A percentile compares a stretch with the other conserved stretches of the same genome.
These are phyloP conservation scores for Drosophila cardini DNA, from an alignment of 1,140 invertebrate genomes.

Conservation along the genomic window DNA sequence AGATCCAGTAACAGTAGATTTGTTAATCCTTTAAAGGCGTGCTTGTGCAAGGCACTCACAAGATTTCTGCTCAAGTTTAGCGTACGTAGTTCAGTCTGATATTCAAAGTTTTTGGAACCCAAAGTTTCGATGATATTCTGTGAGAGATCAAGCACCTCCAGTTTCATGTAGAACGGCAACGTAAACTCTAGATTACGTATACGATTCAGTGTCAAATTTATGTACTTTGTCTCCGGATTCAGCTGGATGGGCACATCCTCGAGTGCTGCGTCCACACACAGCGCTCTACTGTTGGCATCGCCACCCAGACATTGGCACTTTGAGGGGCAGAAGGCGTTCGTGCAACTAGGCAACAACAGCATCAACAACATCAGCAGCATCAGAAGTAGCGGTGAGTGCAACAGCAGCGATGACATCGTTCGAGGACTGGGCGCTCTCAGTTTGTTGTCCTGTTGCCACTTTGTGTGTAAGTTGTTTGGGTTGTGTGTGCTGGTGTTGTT, in stretches of 20 bases:
- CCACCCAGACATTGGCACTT: slow-evolving; percentile 89
- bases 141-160: slow-evolving; percentile 92
- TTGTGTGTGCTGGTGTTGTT: slow-evolving; percentile 19
- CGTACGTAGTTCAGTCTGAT: slow-evolving; percentile 88
- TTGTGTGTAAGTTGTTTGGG: slow-evolving; percentile 45
- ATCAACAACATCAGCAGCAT: slow-evolving; percentile 37
- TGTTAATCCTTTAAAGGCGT: slow-evolving; percentile 90
- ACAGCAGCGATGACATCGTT: slow-evolving; percentile 13
- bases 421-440: slow-evolving; percentile 3
- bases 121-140: slow-evolving; percentile 91
- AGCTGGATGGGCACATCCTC: slow-evolving; percentile 94
- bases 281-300: slow-evolving; percentile 90
- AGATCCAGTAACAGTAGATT: slow-evolving; percentile 89
- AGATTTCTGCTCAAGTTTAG: slow-evolving; percentile 92
- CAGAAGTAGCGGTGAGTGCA: slow-evolving; percentile 32
- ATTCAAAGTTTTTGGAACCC: slow-evolving; percentile 91
- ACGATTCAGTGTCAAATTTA: slow-evolving; percentile 91
- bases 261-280: slow-evolving; percentile 90
- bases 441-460: slow-evolving; percentile 40
- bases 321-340: slow-evolving; percentile 90
- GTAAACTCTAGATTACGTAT: slow-evolving; percentile 90
- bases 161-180: slow-evolving; percentile 91
- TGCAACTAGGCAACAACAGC: slow-evolving; percentile 60
- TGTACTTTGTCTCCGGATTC: slow-evolving; percentile 92
- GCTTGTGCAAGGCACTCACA: slow-evolving; percentile 89